Conservation (phyloP, 2,797 vertebrate species). For the Trematomus bernacchii region DNA sequence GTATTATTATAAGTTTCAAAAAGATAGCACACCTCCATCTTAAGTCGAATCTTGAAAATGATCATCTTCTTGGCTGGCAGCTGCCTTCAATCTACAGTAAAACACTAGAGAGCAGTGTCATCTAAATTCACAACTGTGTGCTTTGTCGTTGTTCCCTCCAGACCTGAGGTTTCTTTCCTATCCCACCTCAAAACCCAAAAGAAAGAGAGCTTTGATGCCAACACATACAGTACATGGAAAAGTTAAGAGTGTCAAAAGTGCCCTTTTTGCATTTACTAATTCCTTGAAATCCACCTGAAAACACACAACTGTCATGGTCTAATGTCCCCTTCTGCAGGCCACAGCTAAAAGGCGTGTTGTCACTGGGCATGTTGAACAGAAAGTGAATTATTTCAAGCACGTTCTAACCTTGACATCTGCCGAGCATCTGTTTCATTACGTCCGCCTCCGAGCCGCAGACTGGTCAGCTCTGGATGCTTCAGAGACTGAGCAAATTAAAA, state of each 20-base stretch:
- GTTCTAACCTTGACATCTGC: slow-evolving; percentile 72
- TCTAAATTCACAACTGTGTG: slow-evolving; percentile 44
- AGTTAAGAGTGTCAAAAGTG: not conserved
- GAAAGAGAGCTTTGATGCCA: slow-evolving; percentile 39
- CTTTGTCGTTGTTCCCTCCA: slow-evolving; percentile 24
- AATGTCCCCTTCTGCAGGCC: slow-evolving; percentile 30
- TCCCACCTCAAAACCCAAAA: slow-evolving; percentile 34
- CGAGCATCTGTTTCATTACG: slow-evolving; percentile 60
- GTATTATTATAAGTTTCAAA: slow-evolving; percentile 57
- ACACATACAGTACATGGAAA: slow-evolving; percentile 9
- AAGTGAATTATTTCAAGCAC: slow-evolving; percentile 55
- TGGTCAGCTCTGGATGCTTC: slow-evolving; percentile 44
- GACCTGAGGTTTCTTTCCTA: slow-evolving; percentile 29
- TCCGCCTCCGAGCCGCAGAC: slow-evolving; percentile 38
- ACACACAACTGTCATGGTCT: not conserved
- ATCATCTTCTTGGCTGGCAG: slow-evolving; percentile 55
- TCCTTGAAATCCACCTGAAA: not conserved
- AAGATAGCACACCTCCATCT: slow-evolving; percentile 56
- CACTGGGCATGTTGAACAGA: slow-evolving; percentile 63
- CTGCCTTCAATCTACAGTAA: slow-evolving; percentile 52
- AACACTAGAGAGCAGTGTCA: slow-evolving; percentile 33
- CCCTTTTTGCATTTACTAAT: not conserved
- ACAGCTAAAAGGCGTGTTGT: slow-evolving; percentile 53
- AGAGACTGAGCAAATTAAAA: slow-evolving; percentile 57
- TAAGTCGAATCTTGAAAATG: slow-evolving; percentile 61